Evolutionary conservation across 2,888 invertebrate genomes (phyloP).

Genomic region (Conops quadrifasciatus): DNA sequence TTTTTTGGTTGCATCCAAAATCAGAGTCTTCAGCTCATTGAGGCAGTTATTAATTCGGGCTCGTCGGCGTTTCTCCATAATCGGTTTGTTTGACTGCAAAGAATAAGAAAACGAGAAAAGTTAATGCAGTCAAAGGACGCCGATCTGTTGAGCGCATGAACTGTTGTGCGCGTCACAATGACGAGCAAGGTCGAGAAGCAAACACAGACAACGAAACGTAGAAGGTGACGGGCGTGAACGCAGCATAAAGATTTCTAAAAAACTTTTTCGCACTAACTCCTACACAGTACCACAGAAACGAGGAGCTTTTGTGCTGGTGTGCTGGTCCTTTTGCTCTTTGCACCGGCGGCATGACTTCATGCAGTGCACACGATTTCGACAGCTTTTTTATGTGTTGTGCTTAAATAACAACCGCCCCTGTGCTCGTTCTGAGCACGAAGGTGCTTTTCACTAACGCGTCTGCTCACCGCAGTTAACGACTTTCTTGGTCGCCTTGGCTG

Average conservation of each 20-base stretch:
- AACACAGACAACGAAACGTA: slow-evolving; percentile 28
- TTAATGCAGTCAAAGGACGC: not conserved
- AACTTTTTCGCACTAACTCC: no score
- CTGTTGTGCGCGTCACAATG: no score
- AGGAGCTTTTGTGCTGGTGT: not conserved
- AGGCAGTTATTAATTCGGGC: slow-evolving; percentile 91
- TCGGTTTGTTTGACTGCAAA: slow-evolving; percentile 89
- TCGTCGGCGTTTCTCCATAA: slow-evolving; percentile 90
- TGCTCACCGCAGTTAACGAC: slow-evolving; percentile 14
- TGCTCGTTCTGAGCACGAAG: not conserved
- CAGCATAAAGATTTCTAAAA: not conserved
- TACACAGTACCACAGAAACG: not conserved
- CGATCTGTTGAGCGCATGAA: not conserved
- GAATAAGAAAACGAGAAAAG: slow-evolving; percentile 40
- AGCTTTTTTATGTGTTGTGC: not conserved
- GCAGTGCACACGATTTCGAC: slow-evolving; percentile 38
- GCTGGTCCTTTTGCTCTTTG: no score
- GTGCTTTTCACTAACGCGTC: not conserved
- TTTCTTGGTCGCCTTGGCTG: slow-evolving; percentile 23
- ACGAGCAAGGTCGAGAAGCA: not conserved
- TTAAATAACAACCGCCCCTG: no score
- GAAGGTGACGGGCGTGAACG: not conserved
- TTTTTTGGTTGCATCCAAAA: slow-evolving; percentile 86
- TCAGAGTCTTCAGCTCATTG: slow-evolving; percentile 85
- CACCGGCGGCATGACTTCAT: slow-evolving; percentile 44